phyloP scores from a whole-genome alignment of 2,888 invertebrate species.

The Amphipoea lucens region DNA sequence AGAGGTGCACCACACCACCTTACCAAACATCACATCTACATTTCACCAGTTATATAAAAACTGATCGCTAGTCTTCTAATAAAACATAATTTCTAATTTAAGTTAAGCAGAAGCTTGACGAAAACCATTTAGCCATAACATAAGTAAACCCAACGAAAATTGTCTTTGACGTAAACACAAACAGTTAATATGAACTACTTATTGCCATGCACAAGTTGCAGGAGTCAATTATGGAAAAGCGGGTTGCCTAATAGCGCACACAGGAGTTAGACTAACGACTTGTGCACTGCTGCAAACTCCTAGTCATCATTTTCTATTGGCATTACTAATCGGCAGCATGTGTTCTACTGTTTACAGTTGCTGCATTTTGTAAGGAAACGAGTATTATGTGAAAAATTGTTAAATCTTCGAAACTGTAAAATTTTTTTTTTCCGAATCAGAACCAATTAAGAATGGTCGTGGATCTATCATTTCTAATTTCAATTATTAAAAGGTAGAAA shows the following conservation, averaged over 20 bases:
- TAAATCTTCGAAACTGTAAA: background rate
- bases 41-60: background rate
- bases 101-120: background rate
- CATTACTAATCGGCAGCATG: conserved; percentile 40
- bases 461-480: background rate
- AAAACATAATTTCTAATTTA: background rate
- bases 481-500: background rate
- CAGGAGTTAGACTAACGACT: conserved; percentile 53
- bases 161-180: conserved; percentile 18
- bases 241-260: conserved; percentile 49
- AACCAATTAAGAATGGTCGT: too few species aligned
- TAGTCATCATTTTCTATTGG: conserved; percentile 55
- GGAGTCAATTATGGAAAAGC: conserved; percentile 55
- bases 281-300: conserved; percentile 42
- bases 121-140: background rate
- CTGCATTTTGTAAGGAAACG: background rate
- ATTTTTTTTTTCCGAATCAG: background rate
- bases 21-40: too few species aligned
- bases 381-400: background rate
- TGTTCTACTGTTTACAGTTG: conserved; percentile 33
- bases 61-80: background rate
- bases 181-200: conserved; percentile 32
- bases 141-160: conserved; percentile 14
- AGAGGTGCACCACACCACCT: background rate
- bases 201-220: conserved; percentile 45